These are phyloP conservation scores for Apamea crenata DNA, from an alignment of 2,888 invertebrate genomes.

Conservation along the genomic window DNA sequence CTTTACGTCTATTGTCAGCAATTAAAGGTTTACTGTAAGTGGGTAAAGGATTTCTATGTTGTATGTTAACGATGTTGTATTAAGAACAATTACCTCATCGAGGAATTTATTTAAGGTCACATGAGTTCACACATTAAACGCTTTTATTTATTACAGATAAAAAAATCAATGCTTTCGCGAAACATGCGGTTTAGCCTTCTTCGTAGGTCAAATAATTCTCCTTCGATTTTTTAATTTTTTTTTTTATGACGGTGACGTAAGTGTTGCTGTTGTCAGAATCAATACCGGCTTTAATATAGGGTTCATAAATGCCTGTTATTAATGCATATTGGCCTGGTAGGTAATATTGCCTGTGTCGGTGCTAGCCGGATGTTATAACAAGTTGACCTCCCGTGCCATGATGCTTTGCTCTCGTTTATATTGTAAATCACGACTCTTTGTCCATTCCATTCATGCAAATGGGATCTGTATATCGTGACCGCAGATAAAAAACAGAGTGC, in stretches of 20 bases:
- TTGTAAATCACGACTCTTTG: constrained; percentile 77
- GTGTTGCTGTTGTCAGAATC: constrained; percentile 18
- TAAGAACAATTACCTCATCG: constrained; percentile 42
- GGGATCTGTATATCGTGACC: constrained; percentile 76
- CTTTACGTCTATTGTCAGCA: constrained; percentile 48
- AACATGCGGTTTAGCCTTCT: constrained; percentile 36
- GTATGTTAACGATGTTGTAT: constrained; percentile 23
- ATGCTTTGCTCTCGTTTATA: constrained; percentile 74
- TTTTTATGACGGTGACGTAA: constrained; percentile 44
- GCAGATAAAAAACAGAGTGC: constrained; percentile 56
- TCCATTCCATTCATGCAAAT: constrained; percentile 76
- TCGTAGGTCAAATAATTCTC: constrained; percentile 44
- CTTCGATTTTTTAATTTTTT: constrained; percentile 35
- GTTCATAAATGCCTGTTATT: constrained; percentile 42
- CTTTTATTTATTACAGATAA: constrained; percentile 29
- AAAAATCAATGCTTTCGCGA: constrained; percentile 35
- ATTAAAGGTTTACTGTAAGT: constrained; percentile 49
- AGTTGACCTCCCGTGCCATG: constrained; percentile 80
- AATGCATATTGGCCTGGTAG: constrained; percentile 41
- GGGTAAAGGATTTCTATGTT: constrained; percentile 38
- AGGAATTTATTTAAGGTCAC: constrained; percentile 28
- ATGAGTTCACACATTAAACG: constrained; percentile 4
- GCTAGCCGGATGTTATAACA: constrained; percentile 80
- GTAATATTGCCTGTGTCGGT: constrained; percentile 50
- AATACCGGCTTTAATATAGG: constrained; percentile 36